Evolutionary conservation across 2,888 invertebrate species (phyloP), one percentile per base, ranked within the genome.

Genomic region (Ecliptopera silaceata): DNA sequence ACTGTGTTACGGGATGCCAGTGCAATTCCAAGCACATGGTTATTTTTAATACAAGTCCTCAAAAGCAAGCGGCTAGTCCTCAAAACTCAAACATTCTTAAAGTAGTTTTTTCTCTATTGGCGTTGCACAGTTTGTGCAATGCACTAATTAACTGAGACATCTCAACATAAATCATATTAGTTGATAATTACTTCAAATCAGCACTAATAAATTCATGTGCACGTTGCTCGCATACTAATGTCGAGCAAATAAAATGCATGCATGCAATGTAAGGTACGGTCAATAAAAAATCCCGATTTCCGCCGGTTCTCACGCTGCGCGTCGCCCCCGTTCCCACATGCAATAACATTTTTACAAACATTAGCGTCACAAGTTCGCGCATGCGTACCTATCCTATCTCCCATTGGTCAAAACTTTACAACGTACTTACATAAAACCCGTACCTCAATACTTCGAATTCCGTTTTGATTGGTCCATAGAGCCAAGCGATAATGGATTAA

Each of bases 261-360:
- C 65, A 69, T 55, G 64, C 49, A 51, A 48, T 46, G 42, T 55
- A 67, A 65, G 57, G 61, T 54, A 67, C 56, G 57, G 61, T 46
- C 48, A 59, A 67, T n/a, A 66, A 80, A 88, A 88, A 84, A 69
- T 75, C 74, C 75, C 58, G 74, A 78, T 82, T 81, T 82, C 83
- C 76, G 77, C 75, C 72, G 68, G 76, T 88, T 89, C 88, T 72
- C 88, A 88, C 88, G 84, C 60, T 69, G 73, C 69, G 64, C 72
- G 68, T 68, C 82, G 88, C 77, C 79, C 88, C 73, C 76, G 73
- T 89, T 89, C 89, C 79, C 88, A 88, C 84, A 83, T 75, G 76
- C 76, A 75, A 76, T 78, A 70, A 64, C 66, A 69, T 79, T 77
- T 26, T 75, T 80, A 79, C 73, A 77, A 75, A 76, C 78, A 82